phyloP scores from a whole-genome alignment of 2,113 vertebrate genomes.

The Apodemus sylvaticus region DNA sequence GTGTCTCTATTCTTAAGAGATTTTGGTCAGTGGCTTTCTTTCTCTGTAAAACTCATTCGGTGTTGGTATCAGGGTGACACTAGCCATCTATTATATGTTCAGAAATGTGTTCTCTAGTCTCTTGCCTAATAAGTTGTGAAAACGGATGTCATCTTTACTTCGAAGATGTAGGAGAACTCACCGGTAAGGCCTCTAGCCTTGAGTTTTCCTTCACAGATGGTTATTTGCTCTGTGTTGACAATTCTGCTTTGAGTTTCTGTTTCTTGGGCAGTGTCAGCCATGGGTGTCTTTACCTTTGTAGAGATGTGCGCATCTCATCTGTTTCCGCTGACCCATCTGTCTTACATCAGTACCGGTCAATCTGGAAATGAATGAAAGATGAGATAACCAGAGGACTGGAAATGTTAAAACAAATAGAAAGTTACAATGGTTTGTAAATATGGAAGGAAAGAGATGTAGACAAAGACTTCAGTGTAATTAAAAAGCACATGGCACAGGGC shows the following conservation, averaged over 20 bases:
- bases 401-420: not conserved
- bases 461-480: not conserved
- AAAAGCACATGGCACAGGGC: not conserved
- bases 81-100: no score
- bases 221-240: not conserved
- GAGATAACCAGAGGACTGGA: not conserved
- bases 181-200: not conserved
- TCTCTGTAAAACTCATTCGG: not conserved
- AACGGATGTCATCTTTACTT: not conserved
- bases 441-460: not conserved
- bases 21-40: not conserved
- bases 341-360: not conserved
- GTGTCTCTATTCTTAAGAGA: not conserved
- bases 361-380: not conserved
- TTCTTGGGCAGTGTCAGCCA: not conserved
- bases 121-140: not conserved
- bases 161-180: not conserved
- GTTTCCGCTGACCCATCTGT: not conserved
- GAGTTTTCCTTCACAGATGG: not conserved
- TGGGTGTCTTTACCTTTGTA: not conserved
- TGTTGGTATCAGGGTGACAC: not conserved
- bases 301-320: not conserved
- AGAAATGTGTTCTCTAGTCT: not conserved
- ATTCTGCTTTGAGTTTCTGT: not conserved
- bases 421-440: not conserved